A percentile compares a stretch with the other conserved stretches of the same genome.
Evolutionary conservation across 2,888 invertebrate genomes (phyloP).

Genomic region (Cyclophora albipunctata): DNA sequence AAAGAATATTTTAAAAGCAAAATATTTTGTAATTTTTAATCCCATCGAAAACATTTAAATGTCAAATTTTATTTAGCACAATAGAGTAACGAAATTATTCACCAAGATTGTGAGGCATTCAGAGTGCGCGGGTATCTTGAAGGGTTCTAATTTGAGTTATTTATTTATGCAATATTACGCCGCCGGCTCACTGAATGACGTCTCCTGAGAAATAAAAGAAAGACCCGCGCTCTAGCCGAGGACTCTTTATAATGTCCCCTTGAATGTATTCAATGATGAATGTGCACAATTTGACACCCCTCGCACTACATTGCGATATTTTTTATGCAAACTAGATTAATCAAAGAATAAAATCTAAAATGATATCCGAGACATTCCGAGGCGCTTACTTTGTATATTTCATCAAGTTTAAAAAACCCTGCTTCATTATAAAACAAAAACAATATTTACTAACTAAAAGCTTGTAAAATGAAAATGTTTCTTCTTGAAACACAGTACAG

Average conservation of each 20-base stretch:
- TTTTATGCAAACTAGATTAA: too few relatives aligned
- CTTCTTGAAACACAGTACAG: too few relatives aligned
- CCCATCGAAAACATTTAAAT: constrained; percentile 17
- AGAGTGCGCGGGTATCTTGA: constrained; percentile 35
- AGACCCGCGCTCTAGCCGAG: not conserved
- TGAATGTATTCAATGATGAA: constrained; percentile 1
- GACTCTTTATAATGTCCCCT: constrained; percentile 2
- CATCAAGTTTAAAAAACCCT: too few relatives aligned
- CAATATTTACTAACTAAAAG: too few relatives aligned
- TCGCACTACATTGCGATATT: not conserved
- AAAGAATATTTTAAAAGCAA: too few relatives aligned
- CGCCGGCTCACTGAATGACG: constrained; percentile 37
- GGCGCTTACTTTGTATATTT: too few relatives aligned
- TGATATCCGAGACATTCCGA: too few relatives aligned
- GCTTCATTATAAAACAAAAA: too few relatives aligned
- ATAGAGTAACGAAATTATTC: constrained; percentile 29
- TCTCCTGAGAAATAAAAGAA: constrained; percentile 21
- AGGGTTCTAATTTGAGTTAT: constrained; percentile 55
- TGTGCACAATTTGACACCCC: constrained; percentile 2
- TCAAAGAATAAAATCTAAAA: too few relatives aligned
- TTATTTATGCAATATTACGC: constrained; percentile 55
- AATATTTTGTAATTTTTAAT: too few relatives aligned
- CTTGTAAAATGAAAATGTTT: too few relatives aligned
- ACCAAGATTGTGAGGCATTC: constrained; percentile 33
- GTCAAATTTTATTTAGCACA: constrained; percentile 14